These are phyloP conservation scores for Prinia subflava DNA, from an alignment of 2,113 vertebrate genomes.

Conservation along the genomic window DNA sequence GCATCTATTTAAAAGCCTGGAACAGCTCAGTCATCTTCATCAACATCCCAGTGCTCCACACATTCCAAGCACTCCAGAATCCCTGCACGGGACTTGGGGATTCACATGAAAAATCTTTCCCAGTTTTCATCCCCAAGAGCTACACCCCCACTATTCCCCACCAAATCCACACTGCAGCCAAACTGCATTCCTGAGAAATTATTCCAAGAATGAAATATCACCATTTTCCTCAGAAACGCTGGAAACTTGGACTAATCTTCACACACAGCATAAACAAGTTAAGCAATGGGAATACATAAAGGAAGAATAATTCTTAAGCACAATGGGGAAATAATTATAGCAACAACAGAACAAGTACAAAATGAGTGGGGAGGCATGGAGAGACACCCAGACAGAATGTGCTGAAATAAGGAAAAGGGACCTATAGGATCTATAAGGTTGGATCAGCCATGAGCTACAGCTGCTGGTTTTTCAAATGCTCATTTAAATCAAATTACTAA, in stretches of 20 bases:
- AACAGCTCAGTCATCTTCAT: not conserved
- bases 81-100: not conserved
- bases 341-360: not conserved
- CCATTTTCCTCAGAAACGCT: not conserved
- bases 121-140: not conserved
- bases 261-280: not conserved
- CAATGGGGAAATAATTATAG: not conserved
- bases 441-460: not conserved
- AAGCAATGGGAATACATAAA: not conserved
- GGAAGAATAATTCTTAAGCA: not conserved
- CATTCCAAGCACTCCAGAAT: not conserved
- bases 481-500: not conserved
- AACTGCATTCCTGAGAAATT: not conserved
- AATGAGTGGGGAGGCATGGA: not conserved
- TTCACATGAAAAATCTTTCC: not conserved
- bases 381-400: not conserved
- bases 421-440: not conserved
- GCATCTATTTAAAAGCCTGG: not conserved
- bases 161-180: not conserved
- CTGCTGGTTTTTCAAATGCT: accelerated
- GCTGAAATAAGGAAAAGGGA: not conserved
- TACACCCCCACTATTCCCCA: not conserved
- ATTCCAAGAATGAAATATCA: not conserved
- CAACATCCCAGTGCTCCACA: not conserved
- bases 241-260: not conserved